These are phyloP conservation scores for Cercocebus atys DNA, from an alignment of 2,113 vertebrate genomes.

Conservation along the genomic window DNA sequence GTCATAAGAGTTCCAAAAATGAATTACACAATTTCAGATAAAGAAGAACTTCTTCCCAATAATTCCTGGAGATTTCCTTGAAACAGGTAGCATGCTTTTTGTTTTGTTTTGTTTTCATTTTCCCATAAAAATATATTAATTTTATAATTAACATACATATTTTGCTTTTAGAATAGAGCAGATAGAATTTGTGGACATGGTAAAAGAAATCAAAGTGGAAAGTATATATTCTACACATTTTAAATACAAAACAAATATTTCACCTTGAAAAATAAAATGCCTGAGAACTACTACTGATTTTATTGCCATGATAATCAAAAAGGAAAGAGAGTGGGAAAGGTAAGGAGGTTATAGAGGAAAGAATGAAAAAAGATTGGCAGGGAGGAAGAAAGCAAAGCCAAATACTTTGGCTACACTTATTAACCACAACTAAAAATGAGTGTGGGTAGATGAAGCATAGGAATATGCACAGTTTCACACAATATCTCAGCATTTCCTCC, in stretches of 20 bases:
- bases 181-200: background rate
- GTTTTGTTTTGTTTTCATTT: background rate
- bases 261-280: slow-evolving; percentile 13
- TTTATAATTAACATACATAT: background rate
- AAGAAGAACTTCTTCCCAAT: background rate
- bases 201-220: background rate
- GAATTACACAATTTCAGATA: background rate
- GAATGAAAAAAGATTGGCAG: background rate
- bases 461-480: background rate
- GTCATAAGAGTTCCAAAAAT: background rate
- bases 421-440: background rate
- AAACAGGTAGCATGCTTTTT: background rate
- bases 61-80: background rate
- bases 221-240: background rate
- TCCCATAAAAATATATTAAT: background rate
- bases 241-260: background rate
- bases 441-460: background rate
- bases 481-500: background rate
- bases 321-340: background rate
- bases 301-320: background rate
- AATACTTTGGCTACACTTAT: background rate
- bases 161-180: background rate
- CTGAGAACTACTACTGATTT: background rate
- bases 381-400: background rate
- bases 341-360: background rate